phyloP scores from a whole-genome alignment of 2,888 invertebrate genomes.

The Meteorus cinctellus region DNA sequence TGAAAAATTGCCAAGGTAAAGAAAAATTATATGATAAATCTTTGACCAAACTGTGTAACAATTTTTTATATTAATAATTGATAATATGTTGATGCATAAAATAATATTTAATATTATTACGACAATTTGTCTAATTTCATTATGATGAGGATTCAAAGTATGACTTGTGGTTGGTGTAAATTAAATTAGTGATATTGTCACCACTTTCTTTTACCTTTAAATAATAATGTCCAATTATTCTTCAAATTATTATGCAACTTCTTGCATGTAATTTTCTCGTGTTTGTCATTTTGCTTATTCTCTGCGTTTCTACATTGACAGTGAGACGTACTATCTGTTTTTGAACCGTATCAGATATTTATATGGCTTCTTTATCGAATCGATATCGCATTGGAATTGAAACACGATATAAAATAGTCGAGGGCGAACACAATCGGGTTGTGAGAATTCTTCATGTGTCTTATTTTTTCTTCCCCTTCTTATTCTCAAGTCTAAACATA shows the following conservation, averaged over 20 bases:
- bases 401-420: conserved; percentile 14
- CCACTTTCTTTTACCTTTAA: too few relatives aligned
- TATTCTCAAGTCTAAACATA: not conserved
- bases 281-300: not conserved
- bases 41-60: too few relatives aligned
- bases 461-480: not conserved
- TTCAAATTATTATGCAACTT: not conserved
- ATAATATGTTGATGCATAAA: too few relatives aligned
- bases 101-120: too few relatives aligned
- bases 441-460: not conserved
- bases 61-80: too few relatives aligned
- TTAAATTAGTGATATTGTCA: too few relatives aligned
- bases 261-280: not conserved
- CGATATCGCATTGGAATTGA: conserved; percentile 28
- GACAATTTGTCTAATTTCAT: too few relatives aligned
- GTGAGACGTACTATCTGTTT: not conserved
- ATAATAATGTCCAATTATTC: too few relatives aligned
- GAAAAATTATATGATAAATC: too few relatives aligned
- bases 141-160: too few relatives aligned
- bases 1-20: not conserved
- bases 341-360: conserved; percentile 21
- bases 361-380: conserved; percentile 32
- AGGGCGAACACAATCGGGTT: conserved; percentile 11
- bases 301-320: not conserved
- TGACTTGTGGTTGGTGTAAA: too few relatives aligned